Base-by-base conservation (phyloP, 2,797 vertebrate species). In the Gadopsis marmoratus region DNA sequence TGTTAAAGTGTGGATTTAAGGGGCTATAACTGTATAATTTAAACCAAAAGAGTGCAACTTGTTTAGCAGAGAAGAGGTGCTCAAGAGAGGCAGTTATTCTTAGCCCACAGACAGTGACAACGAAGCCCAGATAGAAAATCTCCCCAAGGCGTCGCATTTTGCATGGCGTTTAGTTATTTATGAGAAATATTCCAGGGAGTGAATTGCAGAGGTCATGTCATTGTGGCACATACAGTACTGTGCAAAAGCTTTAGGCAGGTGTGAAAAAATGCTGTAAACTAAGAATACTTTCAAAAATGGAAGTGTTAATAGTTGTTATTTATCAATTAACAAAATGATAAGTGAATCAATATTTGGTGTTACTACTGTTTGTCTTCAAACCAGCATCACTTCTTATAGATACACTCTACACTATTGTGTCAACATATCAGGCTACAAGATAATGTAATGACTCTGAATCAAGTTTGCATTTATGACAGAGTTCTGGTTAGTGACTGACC, bases 111-210 rank as follows among this genome's bases (percentile, higher is more conserved):
- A 88, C 85, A 79, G 74, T 35, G 79, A 86, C 80, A 78, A 45
- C 1, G 11, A 82, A 81, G 78, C 71, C 74, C 74, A 75, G 84
- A 88, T 76, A 81, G 74, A 86, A 74, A 79, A 63, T 77, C 75
- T 91, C 88, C 84, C 87, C 16, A 55, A 83, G 91, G 91, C 63
- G 43, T 23, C 78, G 81, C 85, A 80, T 91, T 93, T 87, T 89
- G 89, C 91, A 89, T 88, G 86, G 85, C 78, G 83, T 91, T 95
- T 91, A 93, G 87, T 91, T 92, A 91, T 94, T 94, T 86, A 92
- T 91, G 87, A 89, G 86, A 84, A 91, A 91, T 89, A 87, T 87
- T 89, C 82, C 58, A 78, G 86, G 71, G 90, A 89, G 69, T 81
- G 82, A 88, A 90, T 90, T 85, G 83, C 87, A 85, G 86, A 92